Evolutionary conservation across 37 sponge, comb jelly and placozoan genomes (phyloP).

Genomic region (Hormiphora californensis): DNA sequence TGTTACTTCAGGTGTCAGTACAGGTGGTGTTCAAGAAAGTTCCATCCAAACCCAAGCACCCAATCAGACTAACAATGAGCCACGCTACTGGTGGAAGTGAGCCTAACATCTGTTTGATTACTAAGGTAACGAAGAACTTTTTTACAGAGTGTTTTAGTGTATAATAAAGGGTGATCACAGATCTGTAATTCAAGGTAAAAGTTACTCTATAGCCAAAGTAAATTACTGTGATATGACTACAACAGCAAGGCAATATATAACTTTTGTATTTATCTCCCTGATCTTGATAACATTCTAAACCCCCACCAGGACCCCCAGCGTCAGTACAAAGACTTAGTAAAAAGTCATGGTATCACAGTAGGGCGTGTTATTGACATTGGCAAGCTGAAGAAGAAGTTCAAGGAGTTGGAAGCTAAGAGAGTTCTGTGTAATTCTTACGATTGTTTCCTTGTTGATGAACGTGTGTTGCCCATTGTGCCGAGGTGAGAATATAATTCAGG

Average conservation of each 20-base stretch:
- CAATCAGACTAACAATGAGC: not conserved
- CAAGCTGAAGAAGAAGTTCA: constrained; percentile 38
- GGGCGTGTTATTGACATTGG: not conserved
- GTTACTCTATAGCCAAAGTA: too few relatives aligned
- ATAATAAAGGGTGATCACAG: too few relatives aligned
- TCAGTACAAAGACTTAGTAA: not conserved
- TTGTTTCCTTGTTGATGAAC: constrained; percentile 1
- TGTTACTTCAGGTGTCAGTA: not conserved
- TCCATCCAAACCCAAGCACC: not conserved
- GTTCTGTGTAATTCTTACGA: constrained; percentile 6
- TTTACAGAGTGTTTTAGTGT: too few relatives aligned
- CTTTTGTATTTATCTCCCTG: too few relatives aligned
- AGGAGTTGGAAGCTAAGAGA: constrained; percentile 25
- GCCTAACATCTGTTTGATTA: not conserved
- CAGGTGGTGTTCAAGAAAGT: constrained; percentile 5
- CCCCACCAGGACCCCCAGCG: constrained; percentile 26
- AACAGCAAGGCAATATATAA: too few relatives aligned
- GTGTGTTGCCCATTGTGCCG: not conserved
- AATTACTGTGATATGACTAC: too few relatives aligned
- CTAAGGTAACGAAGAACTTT: too few relatives aligned
- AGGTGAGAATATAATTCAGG: too few relatives aligned
- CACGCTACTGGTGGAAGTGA: not conserved
- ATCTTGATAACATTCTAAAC: too few relatives aligned
- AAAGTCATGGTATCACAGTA: not conserved
- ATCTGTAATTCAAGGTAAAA: too few relatives aligned